A percentile compares a stretch with the other conserved stretches of the same genome.
Conservation (phyloP, 2,797 vertebrate genomes). For the Macropodus opercularis region DNA sequence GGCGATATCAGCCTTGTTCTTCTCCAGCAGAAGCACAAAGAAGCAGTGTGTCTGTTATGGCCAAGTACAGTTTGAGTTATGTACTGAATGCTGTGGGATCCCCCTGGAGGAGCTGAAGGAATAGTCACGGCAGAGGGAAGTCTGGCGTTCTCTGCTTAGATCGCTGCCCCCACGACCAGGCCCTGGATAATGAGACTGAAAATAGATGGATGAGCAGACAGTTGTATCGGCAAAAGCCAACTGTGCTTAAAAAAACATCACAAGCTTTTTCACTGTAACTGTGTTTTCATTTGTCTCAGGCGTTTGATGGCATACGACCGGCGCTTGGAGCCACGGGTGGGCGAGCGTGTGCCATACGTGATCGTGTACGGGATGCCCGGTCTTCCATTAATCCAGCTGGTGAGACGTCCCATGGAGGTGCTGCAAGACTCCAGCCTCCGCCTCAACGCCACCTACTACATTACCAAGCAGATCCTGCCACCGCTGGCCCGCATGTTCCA, state of each 20-base stretch:
- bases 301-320: slow-evolving; percentile 92
- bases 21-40: slow-evolving; percentile 6
- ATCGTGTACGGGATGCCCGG: slow-evolving; percentile 91
- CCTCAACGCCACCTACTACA: slow-evolving; percentile 93
- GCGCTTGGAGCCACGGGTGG: slow-evolving; percentile 92
- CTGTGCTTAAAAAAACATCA: too few relatives aligned
- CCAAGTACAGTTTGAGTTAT: too few relatives aligned
- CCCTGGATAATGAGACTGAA: too few relatives aligned
- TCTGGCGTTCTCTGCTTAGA: too few relatives aligned
- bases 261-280: too few relatives aligned
- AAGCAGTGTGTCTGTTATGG: too few relatives aligned
- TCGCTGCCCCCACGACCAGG: too few relatives aligned
- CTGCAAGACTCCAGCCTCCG: slow-evolving; percentile 90
- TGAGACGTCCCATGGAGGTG: slow-evolving; percentile 89
- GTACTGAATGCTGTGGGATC: too few relatives aligned
- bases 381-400: slow-evolving; percentile 94
- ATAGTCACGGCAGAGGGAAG: too few relatives aligned
- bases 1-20: slow-evolving; percentile 22
- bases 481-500: slow-evolving; percentile 92
- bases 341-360: slow-evolving; percentile 95
- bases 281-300: slow-evolving; percentile 67
- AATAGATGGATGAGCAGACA: too few relatives aligned
- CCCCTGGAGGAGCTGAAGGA: too few relatives aligned
- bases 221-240: too few relatives aligned
- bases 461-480: slow-evolving; percentile 97